Base-by-base conservation (phyloP, 2,113 vertebrate genomes). In the Hypomesus transpacificus region DNA sequence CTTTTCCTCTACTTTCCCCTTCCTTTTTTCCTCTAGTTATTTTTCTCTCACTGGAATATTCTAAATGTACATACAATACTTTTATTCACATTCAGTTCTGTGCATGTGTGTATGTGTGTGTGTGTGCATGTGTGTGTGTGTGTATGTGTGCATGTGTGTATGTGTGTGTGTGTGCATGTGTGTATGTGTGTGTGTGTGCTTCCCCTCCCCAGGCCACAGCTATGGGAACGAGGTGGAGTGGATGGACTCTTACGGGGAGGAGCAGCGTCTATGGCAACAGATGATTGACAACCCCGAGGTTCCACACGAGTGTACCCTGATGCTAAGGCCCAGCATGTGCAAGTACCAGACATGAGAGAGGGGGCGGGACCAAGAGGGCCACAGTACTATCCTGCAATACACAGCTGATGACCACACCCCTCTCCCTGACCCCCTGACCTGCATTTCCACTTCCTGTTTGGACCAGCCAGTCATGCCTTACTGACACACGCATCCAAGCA, bases 181-280 rank as follows among this genome's bases (percentile, higher is more conserved):
- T 58, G 58, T 21, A 14, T 60, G 4, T 60, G 21, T 53, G 58
- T n/a, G n/a, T 69, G 1, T 66, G 63, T 79, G 18, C 70, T 34
- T 11, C 39, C 54, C 26, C 69, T 53, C 58, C 74, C 4, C 84
- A 98, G 97, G 96, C 75, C 77, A 91, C 63, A 97, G 96, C 85
- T 94, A 95, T 31, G 95, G 94, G 52, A 95, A 95, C 52, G 91
- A 92, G 8, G 96, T 96, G 14, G 94, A 96, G 83, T 99, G 97
- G 96, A 98, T 97, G 94, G 97, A 99, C 87, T 93, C 96, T 3
- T 93, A 84, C 1, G 96, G 96, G 13, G 96, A 97, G 84, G 97
- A 99, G 60, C 95, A 93, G 82, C 90, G 82, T 28, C 89, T 96
- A 63, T 99, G 97, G 97, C 95, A 95, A 74, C 94, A 89, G 84